These are phyloP conservation scores for Brachirus orientalis DNA, from an alignment of 2,113 vertebrate genomes.

Conservation along the genomic window DNA sequence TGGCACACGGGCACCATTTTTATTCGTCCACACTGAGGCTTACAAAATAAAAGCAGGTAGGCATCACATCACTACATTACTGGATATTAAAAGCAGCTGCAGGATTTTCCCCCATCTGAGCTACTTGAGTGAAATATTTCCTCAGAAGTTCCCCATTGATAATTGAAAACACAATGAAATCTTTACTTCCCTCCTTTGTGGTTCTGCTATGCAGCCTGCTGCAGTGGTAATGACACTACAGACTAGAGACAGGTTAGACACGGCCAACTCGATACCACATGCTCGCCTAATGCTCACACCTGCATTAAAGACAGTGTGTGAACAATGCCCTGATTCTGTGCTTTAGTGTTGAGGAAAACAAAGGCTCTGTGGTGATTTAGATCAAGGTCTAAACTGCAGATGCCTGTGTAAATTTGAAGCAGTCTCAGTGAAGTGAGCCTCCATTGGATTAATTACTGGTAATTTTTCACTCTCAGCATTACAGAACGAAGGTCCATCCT, in stretches of 20 bases:
- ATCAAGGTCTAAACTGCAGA: slow-evolving; percentile 61
- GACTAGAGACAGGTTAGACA: slow-evolving; percentile 15
- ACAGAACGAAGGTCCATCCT: slow-evolving; percentile 48
- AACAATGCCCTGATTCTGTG: slow-evolving; percentile 39
- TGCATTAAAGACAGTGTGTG: slow-evolving; percentile 19
- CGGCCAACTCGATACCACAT: slow-evolving; percentile 22
- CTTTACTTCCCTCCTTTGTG: slow-evolving; percentile 27
- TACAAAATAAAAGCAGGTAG: slow-evolving; percentile 56
- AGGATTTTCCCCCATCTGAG: slow-evolving; percentile 42
- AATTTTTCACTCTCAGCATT: slow-evolving; percentile 62
- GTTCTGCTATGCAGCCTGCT: slow-evolving; percentile 33
- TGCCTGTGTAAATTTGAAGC: slow-evolving; percentile 58
- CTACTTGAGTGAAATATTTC: slow-evolving; percentile 38
- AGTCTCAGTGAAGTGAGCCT: slow-evolving; percentile 62
- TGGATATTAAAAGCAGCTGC: slow-evolving; percentile 61
- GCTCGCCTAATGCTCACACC: slow-evolving; percentile 25
- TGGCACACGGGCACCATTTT: slow-evolving; percentile 31
- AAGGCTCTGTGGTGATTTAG: slow-evolving; percentile 49
- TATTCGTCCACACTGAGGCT: slow-evolving; percentile 38
- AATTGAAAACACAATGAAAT: slow-evolving; percentile 57
- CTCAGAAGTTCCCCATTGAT: slow-evolving; percentile 49
- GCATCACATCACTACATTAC: slow-evolving; percentile 36
- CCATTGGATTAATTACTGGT: slow-evolving; percentile 69
- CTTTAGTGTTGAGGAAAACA: slow-evolving; percentile 13
- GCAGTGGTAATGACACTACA: slow-evolving; percentile 33